A percentile compares a stretch with the other conserved stretches of the same genome.
Conservation (phyloP, 2,797 vertebrate species). For the Coregonus suidteri region DNA sequence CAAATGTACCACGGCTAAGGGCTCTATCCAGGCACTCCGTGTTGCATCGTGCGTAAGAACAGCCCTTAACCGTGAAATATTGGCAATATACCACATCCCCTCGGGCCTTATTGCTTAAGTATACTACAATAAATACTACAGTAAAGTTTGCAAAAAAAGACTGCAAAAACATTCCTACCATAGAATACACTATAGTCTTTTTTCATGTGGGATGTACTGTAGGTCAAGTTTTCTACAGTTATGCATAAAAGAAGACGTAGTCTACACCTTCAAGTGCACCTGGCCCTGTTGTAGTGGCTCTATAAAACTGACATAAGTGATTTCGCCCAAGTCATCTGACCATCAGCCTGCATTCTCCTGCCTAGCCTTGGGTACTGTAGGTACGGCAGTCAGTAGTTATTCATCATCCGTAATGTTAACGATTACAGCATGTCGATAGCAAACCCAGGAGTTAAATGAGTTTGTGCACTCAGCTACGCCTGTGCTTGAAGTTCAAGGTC, state of each 20-base stretch:
- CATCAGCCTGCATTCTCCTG: slow-evolving; percentile 28
- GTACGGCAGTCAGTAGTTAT: slow-evolving; percentile 71
- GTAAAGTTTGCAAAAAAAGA: no score
- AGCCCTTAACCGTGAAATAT: no score
- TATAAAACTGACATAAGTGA: slow-evolving; percentile 64
- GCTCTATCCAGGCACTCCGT: no score
- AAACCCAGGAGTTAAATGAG: slow-evolving; percentile 79
- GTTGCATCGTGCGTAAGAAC: no score
- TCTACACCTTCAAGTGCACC: slow-evolving; percentile 37
- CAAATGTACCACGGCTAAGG: no score
- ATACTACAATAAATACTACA: no score
- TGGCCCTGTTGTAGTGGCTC: slow-evolving; percentile 45
- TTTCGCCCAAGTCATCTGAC: slow-evolving; percentile 59
- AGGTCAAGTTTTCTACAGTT: slow-evolving; percentile 24
- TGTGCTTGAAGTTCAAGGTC: slow-evolving; percentile 77
- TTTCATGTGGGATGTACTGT: no score
- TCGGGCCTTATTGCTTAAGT: no score
- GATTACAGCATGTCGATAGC: slow-evolving; percentile 80
- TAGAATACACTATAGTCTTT: no score
- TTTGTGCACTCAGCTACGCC: slow-evolving; percentile 78
- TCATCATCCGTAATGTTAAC: slow-evolving; percentile 81
- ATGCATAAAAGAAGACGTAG: neutral
- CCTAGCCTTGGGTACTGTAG: neutral
- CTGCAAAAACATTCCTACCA: no score
- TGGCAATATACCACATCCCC: no score